Evolutionary conservation across 2,888 invertebrate genomes (phyloP).

Genomic region (Hipparchia sbordonii): DNA sequence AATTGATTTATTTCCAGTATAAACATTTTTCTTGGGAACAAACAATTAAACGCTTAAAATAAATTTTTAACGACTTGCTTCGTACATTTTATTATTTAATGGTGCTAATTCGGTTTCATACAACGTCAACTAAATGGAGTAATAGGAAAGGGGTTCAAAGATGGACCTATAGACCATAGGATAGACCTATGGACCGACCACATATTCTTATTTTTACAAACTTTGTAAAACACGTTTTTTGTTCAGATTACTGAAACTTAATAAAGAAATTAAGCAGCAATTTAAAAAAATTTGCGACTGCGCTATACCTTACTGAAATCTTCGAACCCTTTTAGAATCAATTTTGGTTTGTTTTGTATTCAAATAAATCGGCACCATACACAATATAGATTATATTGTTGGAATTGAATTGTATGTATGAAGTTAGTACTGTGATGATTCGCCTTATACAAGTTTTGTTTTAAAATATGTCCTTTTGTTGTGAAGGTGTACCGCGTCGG

Average conservation of each 20-base stretch:
- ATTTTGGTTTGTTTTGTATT: not conserved
- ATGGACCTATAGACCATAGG: too few species aligned
- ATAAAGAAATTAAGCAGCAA: too few species aligned
- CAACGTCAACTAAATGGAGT: not conserved
- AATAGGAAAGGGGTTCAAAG: too few species aligned
- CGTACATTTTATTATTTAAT: not conserved
- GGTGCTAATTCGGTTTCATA: not conserved
- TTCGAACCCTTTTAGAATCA: too few species aligned
- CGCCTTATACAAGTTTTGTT: conserved; percentile 5
- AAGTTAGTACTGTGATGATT: conserved; percentile 10
- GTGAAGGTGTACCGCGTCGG: conserved; percentile 38
- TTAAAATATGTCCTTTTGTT: conserved; percentile 4
- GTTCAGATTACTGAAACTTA: too few species aligned
- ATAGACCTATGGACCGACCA: too few species aligned
- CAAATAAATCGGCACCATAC: not conserved
- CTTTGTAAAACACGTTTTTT: too few species aligned
- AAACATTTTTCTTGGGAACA: not conserved
- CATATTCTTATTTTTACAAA: too few species aligned
- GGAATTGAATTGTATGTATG: not conserved
- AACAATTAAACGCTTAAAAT: not conserved
- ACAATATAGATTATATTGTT: not conserved
- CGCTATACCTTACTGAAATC: too few species aligned
- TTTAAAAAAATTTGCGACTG: too few species aligned
- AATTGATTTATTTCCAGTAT: not conserved
- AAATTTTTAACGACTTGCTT: not conserved